Evolutionary conservation across 2,113 vertebrate species (phyloP).

Genomic region (Channa maculata): DNA sequence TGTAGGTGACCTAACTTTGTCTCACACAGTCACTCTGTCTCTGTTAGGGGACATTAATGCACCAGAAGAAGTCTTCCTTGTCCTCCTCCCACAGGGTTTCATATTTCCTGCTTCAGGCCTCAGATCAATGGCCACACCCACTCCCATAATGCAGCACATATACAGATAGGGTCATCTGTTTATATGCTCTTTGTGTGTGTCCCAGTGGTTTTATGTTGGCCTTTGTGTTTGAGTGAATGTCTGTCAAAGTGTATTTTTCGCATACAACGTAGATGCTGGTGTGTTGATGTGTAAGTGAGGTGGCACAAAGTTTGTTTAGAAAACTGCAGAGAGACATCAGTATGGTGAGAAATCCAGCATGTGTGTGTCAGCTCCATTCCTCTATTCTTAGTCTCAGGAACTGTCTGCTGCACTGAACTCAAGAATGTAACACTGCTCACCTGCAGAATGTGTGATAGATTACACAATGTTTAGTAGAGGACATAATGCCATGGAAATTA

Average conservation of each 20-base stretch:
- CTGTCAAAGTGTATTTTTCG: neutral
- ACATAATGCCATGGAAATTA: neutral
- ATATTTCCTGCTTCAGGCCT: slow-evolving; percentile 68
- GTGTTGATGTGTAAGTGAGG: neutral
- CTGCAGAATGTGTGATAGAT: slow-evolving; percentile 13
- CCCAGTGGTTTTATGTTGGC: slow-evolving; percentile 10
- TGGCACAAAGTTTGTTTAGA: neutral
- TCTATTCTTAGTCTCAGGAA: slow-evolving; percentile 58
- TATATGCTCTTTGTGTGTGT: slow-evolving; percentile 46
- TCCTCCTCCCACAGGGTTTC: slow-evolving; percentile 75
- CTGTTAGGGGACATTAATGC: slow-evolving; percentile 3
- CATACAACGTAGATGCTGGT: neutral
- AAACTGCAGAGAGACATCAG: slow-evolving; percentile 23
- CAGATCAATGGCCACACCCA: slow-evolving; percentile 76
- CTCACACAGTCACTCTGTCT: slow-evolving; percentile 8
- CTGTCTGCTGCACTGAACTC: slow-evolving; percentile 8
- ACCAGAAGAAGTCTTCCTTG: neutral
- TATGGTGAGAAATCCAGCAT: slow-evolving; percentile 79
- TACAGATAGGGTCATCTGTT: slow-evolving; percentile 36
- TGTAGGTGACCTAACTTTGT: slow-evolving; percentile 10
- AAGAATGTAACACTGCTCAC: slow-evolving; percentile 30
- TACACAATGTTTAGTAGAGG: no score
- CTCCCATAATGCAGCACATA: slow-evolving; percentile 67
- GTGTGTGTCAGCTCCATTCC: slow-evolving; percentile 67
- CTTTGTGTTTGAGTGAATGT: slow-evolving; percentile 32